phyloP scores from a whole-genome alignment of 2,888 invertebrate genomes.

The Fissipunctia ypsillon region DNA sequence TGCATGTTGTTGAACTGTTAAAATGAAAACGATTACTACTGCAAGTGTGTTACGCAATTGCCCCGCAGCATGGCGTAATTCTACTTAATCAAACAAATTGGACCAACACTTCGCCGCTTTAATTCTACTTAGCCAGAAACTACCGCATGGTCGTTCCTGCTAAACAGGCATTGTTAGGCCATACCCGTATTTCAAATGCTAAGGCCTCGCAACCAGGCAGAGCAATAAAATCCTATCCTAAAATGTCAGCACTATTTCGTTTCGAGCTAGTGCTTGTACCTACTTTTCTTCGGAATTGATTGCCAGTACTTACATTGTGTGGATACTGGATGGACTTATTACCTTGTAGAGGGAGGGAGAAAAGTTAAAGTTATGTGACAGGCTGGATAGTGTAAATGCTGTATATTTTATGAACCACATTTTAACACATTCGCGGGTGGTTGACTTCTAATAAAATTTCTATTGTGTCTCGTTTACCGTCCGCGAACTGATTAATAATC shows the following conservation, averaged over 20 bases:
- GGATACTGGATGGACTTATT: slow-evolving; percentile 19
- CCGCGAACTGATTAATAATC: too few relatives aligned
- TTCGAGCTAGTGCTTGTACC: slow-evolving; percentile 27
- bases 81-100: slow-evolving; percentile 44
- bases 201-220: slow-evolving; percentile 51
- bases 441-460: too few relatives aligned
- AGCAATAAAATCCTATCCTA: slow-evolving; percentile 60
- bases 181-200: slow-evolving; percentile 60
- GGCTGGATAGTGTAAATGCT: background rate
- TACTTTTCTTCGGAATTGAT: slow-evolving; percentile 35
- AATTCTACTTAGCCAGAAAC: slow-evolving; percentile 45
- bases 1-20: too few relatives aligned
- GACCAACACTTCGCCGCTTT: slow-evolving; percentile 10
- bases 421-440: too few relatives aligned
- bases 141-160: slow-evolving; percentile 39
- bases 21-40: too few relatives aligned
- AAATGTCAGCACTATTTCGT: slow-evolving; percentile 66
- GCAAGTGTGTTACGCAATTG: too few relatives aligned
- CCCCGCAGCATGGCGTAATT: background rate
- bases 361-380: background rate
- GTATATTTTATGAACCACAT: too few relatives aligned
- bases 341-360: background rate
- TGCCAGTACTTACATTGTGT: slow-evolving; percentile 23
- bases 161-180: slow-evolving; percentile 49
- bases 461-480: too few relatives aligned